Conservation (phyloP, 2,113 vertebrate species). For the Lichenostomus cassidix region DNA sequence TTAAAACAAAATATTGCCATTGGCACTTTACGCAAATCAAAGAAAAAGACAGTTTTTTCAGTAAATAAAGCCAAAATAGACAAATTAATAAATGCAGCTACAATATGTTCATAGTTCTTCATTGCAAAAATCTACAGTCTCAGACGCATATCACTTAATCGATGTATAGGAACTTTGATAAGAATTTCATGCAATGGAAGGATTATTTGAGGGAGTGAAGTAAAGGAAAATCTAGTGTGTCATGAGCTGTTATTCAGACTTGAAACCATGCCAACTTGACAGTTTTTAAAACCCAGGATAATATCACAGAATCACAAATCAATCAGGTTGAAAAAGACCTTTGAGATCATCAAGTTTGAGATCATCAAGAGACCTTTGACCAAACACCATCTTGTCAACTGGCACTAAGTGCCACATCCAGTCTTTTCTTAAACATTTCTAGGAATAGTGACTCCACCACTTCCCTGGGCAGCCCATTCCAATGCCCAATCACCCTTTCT, state of each 20-base stretch:
- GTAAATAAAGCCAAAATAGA: neutral
- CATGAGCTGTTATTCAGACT: neutral
- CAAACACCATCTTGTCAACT: neutral
- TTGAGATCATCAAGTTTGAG: neutral
- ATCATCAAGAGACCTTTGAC: neutral
- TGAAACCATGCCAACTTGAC: neutral
- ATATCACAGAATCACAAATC: neutral
- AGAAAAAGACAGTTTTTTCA: neutral
- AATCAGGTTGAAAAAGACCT: neutral
- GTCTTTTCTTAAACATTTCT: neutral
- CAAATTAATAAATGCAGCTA: neutral
- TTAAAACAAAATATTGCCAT: neutral
- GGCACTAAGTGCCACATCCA: neutral
- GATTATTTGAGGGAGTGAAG: neutral
- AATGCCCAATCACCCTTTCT: neutral
- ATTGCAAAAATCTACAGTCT: neutral
- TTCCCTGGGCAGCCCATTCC: neutral
- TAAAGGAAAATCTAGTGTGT: neutral
- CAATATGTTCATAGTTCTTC: neutral
- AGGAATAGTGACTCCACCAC: rapidly evolving
- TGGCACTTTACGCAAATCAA: neutral
- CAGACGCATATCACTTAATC: neutral
- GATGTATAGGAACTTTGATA: neutral
- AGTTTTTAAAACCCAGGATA: neutral
- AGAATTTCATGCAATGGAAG: neutral